phyloP scores from a whole-genome alignment of 2,797 vertebrate species.

The Alcedo quadribrachys region DNA sequence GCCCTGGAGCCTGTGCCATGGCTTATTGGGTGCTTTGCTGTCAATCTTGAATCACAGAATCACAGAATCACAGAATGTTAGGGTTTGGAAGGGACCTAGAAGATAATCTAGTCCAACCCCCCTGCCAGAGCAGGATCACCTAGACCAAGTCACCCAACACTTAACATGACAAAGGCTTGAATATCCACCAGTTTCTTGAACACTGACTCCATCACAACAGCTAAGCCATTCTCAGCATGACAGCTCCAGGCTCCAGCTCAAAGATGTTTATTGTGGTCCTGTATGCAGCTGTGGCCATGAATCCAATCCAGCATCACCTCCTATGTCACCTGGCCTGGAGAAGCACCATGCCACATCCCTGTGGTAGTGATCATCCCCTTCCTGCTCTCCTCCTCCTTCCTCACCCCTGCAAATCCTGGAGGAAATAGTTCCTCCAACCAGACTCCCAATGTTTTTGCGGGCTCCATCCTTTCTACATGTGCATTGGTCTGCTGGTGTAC shows the following conservation, averaged over 20 bases:
- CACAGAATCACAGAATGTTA: no score
- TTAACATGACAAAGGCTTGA: no score
- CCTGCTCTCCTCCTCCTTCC: background rate
- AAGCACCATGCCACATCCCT: background rate
- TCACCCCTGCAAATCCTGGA: background rate
- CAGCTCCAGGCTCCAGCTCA: accelerated
- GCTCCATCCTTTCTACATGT: accelerated
- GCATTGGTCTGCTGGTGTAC: background rate
- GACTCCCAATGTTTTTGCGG: accelerated
- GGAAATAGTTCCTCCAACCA: background rate
- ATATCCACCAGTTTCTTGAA: background rate
- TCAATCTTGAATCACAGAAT: background rate
- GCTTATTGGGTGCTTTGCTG: background rate
- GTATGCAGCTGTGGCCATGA: background rate
- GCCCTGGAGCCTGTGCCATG: background rate
- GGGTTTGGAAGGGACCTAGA: no score
- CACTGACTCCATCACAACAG: background rate
- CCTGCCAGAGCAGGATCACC: no score
- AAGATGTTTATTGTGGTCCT: background rate
- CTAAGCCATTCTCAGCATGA: background rate
- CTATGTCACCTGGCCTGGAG: accelerated
- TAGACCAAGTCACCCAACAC: no score
- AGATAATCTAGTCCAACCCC: no score
- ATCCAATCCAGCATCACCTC: accelerated
- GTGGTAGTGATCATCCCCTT: background rate